Percentiles rank a stretch among this genome's conserved stretches.
These are phyloP conservation scores for Brevipalpus yothersi DNA, from an alignment of 1,140 invertebrate genomes.

Conservation along the genomic window DNA sequence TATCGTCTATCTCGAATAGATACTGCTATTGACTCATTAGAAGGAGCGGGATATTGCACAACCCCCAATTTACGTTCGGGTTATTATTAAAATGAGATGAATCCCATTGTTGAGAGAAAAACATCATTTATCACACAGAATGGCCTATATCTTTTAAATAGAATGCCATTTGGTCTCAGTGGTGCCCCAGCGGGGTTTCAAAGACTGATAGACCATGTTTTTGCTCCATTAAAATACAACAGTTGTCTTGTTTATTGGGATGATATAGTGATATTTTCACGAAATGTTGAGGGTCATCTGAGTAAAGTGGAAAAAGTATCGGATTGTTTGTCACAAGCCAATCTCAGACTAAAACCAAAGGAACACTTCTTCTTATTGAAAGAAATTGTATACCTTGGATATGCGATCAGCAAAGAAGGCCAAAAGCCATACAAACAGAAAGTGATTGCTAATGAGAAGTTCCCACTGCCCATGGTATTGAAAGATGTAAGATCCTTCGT, in stretches of 20 bases:
- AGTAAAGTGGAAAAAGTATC: slow-evolving; percentile 13
- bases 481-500: not conserved
- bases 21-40: not conserved
- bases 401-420: slow-evolving; percentile 8
- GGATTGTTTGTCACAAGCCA: slow-evolving; percentile 2
- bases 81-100: slow-evolving; percentile 6
- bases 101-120: not conserved
- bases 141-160: slow-evolving; percentile 9
- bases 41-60: not conserved
- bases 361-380: slow-evolving; percentile 9
- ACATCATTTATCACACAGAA: slow-evolving; percentile 4
- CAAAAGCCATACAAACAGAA: not conserved
- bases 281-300: slow-evolving; percentile 12
- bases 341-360: slow-evolving; percentile 14
- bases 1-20: not conserved
- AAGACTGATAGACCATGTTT: slow-evolving; percentile 12
- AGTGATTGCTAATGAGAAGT: not conserved
- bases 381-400: slow-evolving; percentile 9
- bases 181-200: slow-evolving; percentile 14
- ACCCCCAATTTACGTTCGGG: slow-evolving; percentile 6
- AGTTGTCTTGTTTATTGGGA: slow-evolving; percentile 13
- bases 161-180: slow-evolving; percentile 13
- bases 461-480: not conserved
- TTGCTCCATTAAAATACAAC: slow-evolving; percentile 4
- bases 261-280: slow-evolving; percentile 13